phyloP scores from a whole-genome alignment of 2,888 invertebrate genomes.

The Ectropis crepuscularia region DNA sequence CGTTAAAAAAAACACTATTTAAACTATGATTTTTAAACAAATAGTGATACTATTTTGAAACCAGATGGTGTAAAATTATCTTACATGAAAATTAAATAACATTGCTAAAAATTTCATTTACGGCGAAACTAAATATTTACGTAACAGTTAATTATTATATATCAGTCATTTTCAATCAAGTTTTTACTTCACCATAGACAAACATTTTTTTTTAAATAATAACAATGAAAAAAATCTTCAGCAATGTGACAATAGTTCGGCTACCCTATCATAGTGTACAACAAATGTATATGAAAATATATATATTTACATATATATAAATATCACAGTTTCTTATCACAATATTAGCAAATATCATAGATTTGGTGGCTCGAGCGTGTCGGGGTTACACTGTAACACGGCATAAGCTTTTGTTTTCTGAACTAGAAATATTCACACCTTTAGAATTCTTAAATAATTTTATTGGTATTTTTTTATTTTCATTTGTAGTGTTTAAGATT shows the following conservation, averaged over 20 bases:
- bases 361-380: constrained; percentile 30
- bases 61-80: constrained; percentile 9
- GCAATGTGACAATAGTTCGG: constrained; percentile 9
- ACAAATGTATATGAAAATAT: constrained; percentile 27
- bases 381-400: background rate
- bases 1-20: no score
- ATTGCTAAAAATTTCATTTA: background rate
- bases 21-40: background rate
- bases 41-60: background rate
- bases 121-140: background rate
- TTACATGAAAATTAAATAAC: background rate
- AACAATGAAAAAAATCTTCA: constrained; percentile 5
- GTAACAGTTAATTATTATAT: background rate
- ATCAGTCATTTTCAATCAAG: no score
- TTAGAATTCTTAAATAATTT: no score
- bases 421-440: no score
- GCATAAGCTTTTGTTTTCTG: no score
- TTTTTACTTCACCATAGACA: no score
- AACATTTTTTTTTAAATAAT: no score
- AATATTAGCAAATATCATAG: constrained; percentile 10
- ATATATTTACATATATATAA: constrained; percentile 35
- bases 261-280: background rate
- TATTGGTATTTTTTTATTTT: no score
- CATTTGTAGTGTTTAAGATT: no score
- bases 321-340: constrained; percentile 40